Conservation (phyloP, 2,797 vertebrate species). For the Sebastes nivosus region DNA sequence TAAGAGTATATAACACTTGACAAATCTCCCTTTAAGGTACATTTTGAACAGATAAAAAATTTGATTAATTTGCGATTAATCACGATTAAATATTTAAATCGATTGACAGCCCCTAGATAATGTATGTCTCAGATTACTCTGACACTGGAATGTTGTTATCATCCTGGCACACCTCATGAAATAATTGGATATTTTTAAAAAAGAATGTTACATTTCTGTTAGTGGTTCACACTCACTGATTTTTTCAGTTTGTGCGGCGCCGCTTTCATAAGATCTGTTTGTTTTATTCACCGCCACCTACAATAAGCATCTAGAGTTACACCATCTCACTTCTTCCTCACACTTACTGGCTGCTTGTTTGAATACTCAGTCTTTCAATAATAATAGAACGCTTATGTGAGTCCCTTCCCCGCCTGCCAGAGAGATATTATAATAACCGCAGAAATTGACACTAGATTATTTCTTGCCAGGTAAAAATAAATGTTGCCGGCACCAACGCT, state of each 20-base stretch:
- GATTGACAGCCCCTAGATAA: too few relatives aligned
- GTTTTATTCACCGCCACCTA: conserved; percentile 13
- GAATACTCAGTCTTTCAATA: conserved; percentile 26
- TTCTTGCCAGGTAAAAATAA: conserved; percentile 12
- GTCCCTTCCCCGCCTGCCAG: neutral
- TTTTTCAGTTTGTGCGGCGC: neutral
- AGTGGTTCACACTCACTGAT: neutral
- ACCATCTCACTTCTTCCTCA: neutral
- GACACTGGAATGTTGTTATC: neutral
- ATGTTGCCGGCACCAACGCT: neutral
- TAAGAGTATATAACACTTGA: too few relatives aligned
- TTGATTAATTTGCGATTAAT: fast-evolving
- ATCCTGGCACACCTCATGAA: neutral
- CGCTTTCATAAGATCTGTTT: conserved; percentile 23
- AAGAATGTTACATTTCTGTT: neutral
- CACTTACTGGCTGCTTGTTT: conserved; percentile 31
- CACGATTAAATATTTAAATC: too few relatives aligned
- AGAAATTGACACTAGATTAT: conserved; percentile 8
- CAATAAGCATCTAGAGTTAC: conserved; percentile 17
- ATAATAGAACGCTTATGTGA: neutral
- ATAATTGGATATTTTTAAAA: neutral
- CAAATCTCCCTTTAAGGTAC: too few relatives aligned
- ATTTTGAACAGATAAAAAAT: too few relatives aligned
- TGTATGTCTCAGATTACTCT: neutral
- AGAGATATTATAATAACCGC: conserved; percentile 7